A percentile compares a stretch with the other conserved stretches of the same genome.
Evolutionary conservation across 2,113 vertebrate genomes (phyloP).

Genomic region (Phalacrocorax carbo): DNA sequence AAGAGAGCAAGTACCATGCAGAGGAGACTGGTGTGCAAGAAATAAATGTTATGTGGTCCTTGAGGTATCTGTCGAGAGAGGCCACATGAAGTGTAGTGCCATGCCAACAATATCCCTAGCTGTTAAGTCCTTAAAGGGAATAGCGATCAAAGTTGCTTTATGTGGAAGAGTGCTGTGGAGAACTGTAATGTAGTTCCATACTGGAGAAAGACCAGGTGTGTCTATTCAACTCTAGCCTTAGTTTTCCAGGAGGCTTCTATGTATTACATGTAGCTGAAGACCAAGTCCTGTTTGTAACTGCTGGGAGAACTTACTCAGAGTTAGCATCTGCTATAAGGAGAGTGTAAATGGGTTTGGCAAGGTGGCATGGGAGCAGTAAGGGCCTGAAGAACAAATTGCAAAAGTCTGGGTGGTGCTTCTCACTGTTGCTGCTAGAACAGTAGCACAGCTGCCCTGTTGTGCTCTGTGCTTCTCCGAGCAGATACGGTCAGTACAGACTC

Average conservation of each 20-base stretch:
- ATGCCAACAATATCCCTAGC: background rate
- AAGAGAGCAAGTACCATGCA: background rate
- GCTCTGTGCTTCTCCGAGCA: background rate
- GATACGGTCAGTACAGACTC: background rate
- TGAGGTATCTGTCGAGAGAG: background rate
- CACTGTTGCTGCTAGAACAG: rapidly evolving
- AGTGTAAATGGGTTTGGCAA: background rate
- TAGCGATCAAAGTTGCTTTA: background rate
- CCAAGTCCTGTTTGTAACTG: background rate
- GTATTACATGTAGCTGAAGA: background rate
- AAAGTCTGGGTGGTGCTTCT: background rate
- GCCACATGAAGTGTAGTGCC: background rate
- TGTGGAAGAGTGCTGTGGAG: background rate
- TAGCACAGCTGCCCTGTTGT: background rate
- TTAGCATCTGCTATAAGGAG: background rate
- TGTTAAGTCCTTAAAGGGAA: background rate
- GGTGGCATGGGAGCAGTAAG: background rate
- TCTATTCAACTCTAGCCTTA: background rate
- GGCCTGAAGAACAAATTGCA: background rate
- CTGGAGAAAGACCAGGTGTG: background rate
- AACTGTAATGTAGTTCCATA: rapidly evolving
- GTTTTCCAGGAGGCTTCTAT: background rate
- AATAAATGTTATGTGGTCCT: background rate
- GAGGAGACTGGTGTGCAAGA: background rate
- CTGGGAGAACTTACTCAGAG: background rate